Conservation (phyloP, 2,888 invertebrate species). For the Horisme vitalbata region DNA sequence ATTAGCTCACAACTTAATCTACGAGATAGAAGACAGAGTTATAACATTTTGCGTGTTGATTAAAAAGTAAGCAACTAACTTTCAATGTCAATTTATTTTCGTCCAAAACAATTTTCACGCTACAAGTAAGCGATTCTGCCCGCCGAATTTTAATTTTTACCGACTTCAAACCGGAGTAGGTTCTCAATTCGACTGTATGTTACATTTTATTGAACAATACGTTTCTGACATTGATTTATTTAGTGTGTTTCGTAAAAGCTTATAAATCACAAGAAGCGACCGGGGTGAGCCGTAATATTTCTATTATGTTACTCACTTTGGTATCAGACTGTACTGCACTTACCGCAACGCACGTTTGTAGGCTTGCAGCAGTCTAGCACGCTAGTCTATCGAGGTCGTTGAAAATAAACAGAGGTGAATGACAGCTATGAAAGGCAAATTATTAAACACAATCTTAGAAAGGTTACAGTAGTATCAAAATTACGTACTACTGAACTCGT, state of each 20-base stretch:
- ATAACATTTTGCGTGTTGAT: background rate
- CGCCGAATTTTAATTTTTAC: no score
- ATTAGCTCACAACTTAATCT: no score
- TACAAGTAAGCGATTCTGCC: slow-evolving; percentile 14
- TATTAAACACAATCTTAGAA: slow-evolving; percentile 26
- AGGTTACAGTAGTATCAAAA: slow-evolving; percentile 26
- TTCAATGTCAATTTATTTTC: slow-evolving; percentile 18
- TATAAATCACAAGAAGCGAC: background rate
- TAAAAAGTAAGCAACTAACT: slow-evolving; percentile 1
- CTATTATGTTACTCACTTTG: background rate
- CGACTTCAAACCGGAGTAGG: no score
- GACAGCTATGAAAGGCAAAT: slow-evolving; percentile 24
- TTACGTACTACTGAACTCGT: slow-evolving; percentile 23
- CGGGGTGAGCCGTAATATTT: background rate
- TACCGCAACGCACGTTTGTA: slow-evolving; percentile 12
- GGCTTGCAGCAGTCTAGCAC: slow-evolving; percentile 20
- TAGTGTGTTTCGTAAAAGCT: no score
- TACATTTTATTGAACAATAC: slow-evolving; percentile 1
- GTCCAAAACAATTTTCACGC: slow-evolving; percentile 15
- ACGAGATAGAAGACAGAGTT: background rate
- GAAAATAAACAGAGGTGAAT: slow-evolving; percentile 33
- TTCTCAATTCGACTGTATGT: no score
- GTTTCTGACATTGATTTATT: no score
- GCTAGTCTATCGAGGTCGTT: slow-evolving; percentile 28
- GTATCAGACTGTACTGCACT: slow-evolving; percentile 15